Conservation (phyloP, 2,888 invertebrate species). For the Strigamia crassipes region DNA sequence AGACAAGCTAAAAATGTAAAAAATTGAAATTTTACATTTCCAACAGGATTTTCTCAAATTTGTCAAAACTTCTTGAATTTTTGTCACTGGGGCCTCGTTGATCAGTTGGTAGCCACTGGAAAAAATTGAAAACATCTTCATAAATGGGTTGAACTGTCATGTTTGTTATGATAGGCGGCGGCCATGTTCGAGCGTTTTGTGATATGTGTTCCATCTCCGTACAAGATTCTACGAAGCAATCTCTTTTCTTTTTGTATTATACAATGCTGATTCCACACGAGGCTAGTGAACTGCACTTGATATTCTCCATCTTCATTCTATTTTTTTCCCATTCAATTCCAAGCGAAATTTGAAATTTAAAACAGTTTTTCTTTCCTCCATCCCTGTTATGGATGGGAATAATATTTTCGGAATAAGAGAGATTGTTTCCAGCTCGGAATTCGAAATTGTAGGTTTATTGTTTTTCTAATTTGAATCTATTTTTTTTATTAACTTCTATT, state of each 20-base stretch:
- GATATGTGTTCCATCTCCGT: neutral
- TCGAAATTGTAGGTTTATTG: conserved; percentile 4
- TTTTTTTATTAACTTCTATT: neutral
- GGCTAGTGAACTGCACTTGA: conserved; percentile 35
- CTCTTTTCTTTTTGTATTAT: conserved; percentile 12
- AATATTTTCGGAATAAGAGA: conserved; percentile 18
- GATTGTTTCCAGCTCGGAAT: conserved; percentile 20
- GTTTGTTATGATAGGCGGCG: conserved; percentile 10
- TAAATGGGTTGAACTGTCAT: neutral
- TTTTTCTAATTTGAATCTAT: conserved; percentile 37
- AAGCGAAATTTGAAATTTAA: conserved; percentile 35
- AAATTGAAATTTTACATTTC: too few relatives aligned
- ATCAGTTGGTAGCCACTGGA: too few relatives aligned
- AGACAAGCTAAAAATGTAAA: too few relatives aligned
- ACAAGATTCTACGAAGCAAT: conserved; percentile 23
- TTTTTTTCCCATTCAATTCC: conserved; percentile 38
- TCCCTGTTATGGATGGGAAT: conserved; percentile 10
- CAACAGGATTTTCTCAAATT: too few relatives aligned
- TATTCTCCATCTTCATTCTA: conserved; percentile 40
- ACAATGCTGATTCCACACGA: conserved; percentile 41
- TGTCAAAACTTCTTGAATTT: too few relatives aligned
- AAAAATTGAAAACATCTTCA: too few relatives aligned
- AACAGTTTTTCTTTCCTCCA: conserved; percentile 22
- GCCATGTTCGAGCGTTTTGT: conserved; percentile 15
- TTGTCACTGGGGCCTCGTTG: too few relatives aligned